A percentile compares a stretch with the other conserved stretches of the same genome.
Conservation (phyloP, 2,797 vertebrate species). For the Chaetodon trifasciatus region DNA sequence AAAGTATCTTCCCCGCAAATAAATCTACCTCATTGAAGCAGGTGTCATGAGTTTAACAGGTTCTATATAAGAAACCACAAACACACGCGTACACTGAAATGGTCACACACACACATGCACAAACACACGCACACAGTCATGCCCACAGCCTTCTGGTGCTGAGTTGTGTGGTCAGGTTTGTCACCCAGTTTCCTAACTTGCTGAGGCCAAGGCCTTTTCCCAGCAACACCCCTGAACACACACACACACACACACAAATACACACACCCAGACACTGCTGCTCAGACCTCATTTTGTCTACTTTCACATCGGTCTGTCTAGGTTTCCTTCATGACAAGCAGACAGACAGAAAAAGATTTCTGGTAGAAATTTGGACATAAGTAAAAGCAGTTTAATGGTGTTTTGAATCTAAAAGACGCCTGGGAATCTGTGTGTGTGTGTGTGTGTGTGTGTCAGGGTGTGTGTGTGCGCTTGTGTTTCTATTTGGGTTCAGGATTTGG, state of each 20-base stretch:
- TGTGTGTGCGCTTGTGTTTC: constrained; percentile 15
- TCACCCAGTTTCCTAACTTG: constrained; percentile 66
- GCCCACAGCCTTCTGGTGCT: constrained; percentile 49
- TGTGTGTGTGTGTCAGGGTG: not conserved
- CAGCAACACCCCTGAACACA: constrained; percentile 32
- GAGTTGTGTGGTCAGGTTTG: constrained; percentile 71
- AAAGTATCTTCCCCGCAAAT: not conserved
- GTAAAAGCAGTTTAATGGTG: not conserved
- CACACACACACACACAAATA: constrained; percentile 1
- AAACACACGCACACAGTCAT: constrained; percentile 29
- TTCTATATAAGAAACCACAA: constrained; percentile 44
- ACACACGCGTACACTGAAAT: constrained; percentile 11
- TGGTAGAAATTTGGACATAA: not conserved
- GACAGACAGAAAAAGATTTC: not conserved
- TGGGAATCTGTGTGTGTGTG: constrained; percentile 16
- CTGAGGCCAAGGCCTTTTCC: constrained; percentile 50
- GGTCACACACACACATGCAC: constrained; percentile 14
- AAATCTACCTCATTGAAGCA: constrained; percentile 7
- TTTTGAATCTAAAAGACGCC: constrained; percentile 21
- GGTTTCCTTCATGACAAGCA: constrained; percentile 14
- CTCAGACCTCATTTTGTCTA: constrained; percentile 50
- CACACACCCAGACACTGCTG: constrained; percentile 53
- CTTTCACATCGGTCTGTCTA: constrained; percentile 52
- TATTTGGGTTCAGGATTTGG: constrained; percentile 28
- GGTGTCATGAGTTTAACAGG: constrained; percentile 22